A percentile compares a stretch with the other conserved stretches of the same genome.
Conservation (phyloP, 1,140 invertebrate species). For the Argopecten irradians region DNA sequence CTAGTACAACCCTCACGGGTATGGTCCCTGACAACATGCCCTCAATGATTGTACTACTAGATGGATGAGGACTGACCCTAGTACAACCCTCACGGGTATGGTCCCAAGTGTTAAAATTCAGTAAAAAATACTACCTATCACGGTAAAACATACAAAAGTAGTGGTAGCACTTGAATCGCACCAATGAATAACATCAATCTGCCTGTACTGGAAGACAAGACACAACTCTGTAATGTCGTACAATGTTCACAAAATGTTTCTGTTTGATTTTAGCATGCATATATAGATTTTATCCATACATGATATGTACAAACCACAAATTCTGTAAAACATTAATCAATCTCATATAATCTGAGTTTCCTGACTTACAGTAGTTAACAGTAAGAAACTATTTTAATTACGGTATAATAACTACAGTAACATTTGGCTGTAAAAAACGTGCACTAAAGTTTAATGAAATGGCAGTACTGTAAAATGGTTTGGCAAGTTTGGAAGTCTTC, state of each 20-base stretch:
- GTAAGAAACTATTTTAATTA: background rate
- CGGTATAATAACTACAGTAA: no score
- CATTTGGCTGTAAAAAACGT: background rate
- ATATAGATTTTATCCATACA: no score
- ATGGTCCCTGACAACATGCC: background rate
- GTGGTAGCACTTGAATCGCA: background rate
- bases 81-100: background rate
- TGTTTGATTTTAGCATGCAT: no score
- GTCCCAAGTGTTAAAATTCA: background rate
- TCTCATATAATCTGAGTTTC: no score
- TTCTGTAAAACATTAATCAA: background rate
- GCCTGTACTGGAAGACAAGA: background rate
- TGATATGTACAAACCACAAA: no score
- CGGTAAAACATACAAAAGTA: background rate
- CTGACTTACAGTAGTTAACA: background rate
- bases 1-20: no score
- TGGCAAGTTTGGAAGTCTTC: background rate
- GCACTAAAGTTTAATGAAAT: background rate
- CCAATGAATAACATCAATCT: background rate
- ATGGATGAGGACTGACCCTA: background rate
- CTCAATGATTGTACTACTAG: background rate
- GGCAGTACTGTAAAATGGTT: background rate
- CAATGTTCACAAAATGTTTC: no score
- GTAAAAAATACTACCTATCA: background rate
- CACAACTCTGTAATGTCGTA: no score